Evolutionary conservation across 2,888 invertebrate species (phyloP), one percentile per base, ranked within the genome.

Genomic region (Horisme vitalbata): DNA sequence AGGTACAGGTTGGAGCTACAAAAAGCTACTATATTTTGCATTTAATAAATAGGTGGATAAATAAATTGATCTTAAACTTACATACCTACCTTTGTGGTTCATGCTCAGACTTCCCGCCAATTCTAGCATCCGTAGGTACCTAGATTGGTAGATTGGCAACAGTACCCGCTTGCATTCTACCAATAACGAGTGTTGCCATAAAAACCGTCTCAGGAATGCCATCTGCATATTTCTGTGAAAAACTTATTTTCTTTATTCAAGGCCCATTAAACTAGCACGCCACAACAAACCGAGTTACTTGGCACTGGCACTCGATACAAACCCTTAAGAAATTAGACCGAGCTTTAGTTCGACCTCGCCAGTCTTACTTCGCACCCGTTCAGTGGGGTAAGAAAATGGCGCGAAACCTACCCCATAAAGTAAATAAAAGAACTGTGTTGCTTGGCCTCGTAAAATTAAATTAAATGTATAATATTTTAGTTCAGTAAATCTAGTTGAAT

Each of bases 261-360:
- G 59, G 62, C 66, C 68, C 67, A 69, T 69, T 74, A 71, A 52
- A 56, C 45, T 57, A 55, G 52, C 63, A 71, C 71, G 72, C 71
- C 63, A 71, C 63, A 43, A 39, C 38, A 63, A 61, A 58, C 63
- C 62, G 72, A 67, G 75, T 72, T 71, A 72, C 76, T 76, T 75
- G 71, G 73, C 75, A 80, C 79, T 75, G 72, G 75, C 76, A 82
- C 79, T 80, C 76, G 63, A 79, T 70, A 71, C 63, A 73, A n/a
- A 72, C 81, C 79, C 80, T 75, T 77, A 74, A 79, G 75, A 79
- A 81, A 75, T 74, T 68, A 44, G 30, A 44, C 20, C 43, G 21
- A 26, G 68, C 74, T 72, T 68, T 75, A 83, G 84, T 85, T 63
- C 63, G 72, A 73, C 75, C 66, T 76, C 69, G 80, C 65, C 54